A percentile compares a stretch with the other conserved stretches of the same genome.
Conservation (phyloP, 2,113 vertebrate genomes). For the Pitta sordida region DNA sequence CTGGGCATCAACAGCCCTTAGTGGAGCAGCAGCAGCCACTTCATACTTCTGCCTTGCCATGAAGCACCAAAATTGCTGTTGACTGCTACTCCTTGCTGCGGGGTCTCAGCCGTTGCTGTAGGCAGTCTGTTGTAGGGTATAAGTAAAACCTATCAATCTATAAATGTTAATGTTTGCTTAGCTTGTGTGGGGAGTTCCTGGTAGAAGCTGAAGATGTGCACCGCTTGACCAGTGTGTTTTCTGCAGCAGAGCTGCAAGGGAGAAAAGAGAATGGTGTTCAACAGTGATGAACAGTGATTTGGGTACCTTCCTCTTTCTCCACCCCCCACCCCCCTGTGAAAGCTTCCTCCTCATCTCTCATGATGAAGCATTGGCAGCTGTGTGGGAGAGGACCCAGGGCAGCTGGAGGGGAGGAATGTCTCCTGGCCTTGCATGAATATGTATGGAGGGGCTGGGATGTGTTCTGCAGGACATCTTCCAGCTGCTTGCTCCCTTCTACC, state of each 20-base stretch:
- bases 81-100: rapidly evolving
- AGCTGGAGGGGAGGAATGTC: not conserved
- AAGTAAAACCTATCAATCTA: not conserved
- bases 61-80: not conserved
- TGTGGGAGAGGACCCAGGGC: not conserved
- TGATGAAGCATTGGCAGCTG: not conserved
- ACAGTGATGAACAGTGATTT: not conserved
- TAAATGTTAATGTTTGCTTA: not conserved
- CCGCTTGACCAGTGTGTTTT: not conserved
- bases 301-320: not conserved
- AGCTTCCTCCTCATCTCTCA: not conserved
- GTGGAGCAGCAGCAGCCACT: not conserved
- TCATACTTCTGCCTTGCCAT: not conserved
- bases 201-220: not conserved
- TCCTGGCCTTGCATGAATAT: not conserved
- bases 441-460: not conserved
- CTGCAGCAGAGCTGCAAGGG: not conserved
- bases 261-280: not conserved
- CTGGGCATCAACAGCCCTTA: not conserved
- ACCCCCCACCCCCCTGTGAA: no score
- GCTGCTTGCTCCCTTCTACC: not conserved
- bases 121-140: not conserved
- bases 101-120: not conserved
- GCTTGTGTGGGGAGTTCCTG: not conserved
- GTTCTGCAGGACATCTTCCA: not conserved